phyloP scores from a whole-genome alignment of 2,888 invertebrate species.

The Cerastis leucographa region DNA sequence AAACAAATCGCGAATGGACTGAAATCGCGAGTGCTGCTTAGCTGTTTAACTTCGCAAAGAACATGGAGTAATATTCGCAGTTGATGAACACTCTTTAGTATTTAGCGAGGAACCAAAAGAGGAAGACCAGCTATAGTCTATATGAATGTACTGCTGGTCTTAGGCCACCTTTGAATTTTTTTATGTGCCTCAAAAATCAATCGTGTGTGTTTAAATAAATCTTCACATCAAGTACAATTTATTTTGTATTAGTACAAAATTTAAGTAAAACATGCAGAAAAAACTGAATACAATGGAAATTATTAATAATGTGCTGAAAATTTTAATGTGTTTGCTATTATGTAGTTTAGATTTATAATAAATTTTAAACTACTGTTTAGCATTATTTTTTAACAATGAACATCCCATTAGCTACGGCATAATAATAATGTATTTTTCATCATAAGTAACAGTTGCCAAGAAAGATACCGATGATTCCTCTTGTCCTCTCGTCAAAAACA shows the following conservation, averaged over 20 bases:
- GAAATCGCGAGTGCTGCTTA: neutral
- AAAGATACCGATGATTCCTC: neutral
- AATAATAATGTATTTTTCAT: neutral
- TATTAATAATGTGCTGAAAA: neutral
- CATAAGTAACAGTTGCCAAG: too few relatives aligned
- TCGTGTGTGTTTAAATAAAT: neutral
- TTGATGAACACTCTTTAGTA: neutral
- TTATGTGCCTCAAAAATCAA: neutral
- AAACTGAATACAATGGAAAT: neutral
- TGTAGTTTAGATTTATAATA: too few relatives aligned
- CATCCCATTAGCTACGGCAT: neutral
- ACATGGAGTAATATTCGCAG: neutral
- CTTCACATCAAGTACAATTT: neutral
- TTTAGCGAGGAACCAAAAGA: neutral
- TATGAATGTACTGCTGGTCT: neutral
- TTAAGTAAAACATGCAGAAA: neutral
- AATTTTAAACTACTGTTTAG: neutral
- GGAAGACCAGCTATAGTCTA: neutral
- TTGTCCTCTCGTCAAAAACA: neutral
- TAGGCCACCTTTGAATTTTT: neutral
- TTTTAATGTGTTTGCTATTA: neutral
- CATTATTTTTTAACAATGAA: neutral
- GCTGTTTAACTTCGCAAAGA: neutral
- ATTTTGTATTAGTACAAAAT: neutral
- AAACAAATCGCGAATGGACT: neutral